A percentile compares a stretch with the other conserved stretches of the same genome.
These are phyloP conservation scores for Diplolepis rosae DNA, from an alignment of 2,888 invertebrate species.

Conservation along the genomic window DNA sequence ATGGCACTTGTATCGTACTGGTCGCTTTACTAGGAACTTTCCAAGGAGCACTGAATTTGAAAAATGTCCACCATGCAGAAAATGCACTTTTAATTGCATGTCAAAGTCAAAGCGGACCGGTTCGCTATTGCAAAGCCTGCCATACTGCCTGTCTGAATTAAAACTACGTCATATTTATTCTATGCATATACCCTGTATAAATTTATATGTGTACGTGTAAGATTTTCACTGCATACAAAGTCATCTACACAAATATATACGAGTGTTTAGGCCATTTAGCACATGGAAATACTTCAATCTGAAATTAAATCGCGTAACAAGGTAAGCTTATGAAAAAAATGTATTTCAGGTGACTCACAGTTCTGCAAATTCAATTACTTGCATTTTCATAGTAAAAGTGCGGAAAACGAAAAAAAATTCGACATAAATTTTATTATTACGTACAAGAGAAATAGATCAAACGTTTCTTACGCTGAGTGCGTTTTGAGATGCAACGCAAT, in stretches of 20 bases:
- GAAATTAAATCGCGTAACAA: conserved; percentile 6
- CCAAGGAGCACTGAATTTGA: conserved; percentile 52
- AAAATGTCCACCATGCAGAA: conserved; percentile 62
- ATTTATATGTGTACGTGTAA: background rate
- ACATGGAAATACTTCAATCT: background rate
- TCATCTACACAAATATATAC: background rate
- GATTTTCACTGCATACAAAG: background rate
- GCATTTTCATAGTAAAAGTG: background rate
- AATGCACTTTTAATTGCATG: conserved; percentile 68
- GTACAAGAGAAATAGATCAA: background rate
- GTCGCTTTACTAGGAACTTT: conserved; percentile 42
- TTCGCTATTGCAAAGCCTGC: conserved; percentile 9
- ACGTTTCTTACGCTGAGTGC: background rate
- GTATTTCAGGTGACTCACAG: conserved; percentile 30
- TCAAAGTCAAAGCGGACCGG: conserved; percentile 61
- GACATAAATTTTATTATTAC: background rate
- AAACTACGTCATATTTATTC: conserved; percentile 45
- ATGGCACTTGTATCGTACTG: conserved; percentile 18
- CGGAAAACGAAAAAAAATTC: background rate
- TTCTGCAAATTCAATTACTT: background rate
- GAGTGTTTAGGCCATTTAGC: background rate
- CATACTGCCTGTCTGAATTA: conserved; percentile 1
- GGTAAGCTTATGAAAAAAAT: conserved; percentile 15
- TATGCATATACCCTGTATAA: conserved; percentile 28
- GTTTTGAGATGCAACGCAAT: too few species aligned